phyloP scores from a whole-genome alignment of 2,113 vertebrate genomes.

The Phalacrocorax aristotelis region DNA sequence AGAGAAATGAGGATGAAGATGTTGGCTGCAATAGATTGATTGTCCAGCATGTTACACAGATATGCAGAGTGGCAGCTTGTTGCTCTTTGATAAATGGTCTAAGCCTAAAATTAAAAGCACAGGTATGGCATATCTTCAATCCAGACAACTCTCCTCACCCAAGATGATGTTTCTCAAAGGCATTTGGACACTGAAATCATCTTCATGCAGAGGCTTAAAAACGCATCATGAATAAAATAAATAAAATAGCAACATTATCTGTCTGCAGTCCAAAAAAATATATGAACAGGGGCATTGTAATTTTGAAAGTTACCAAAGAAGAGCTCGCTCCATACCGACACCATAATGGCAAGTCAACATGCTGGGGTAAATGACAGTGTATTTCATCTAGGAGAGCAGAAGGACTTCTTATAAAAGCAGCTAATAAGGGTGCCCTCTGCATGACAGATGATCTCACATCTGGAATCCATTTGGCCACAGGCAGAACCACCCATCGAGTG shows the following conservation, averaged over 20 bases:
- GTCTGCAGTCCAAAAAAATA: neutral
- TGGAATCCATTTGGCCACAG: conserved; percentile 36
- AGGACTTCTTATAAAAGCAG: neutral
- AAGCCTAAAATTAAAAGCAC: neutral
- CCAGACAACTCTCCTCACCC: neutral
- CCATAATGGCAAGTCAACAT: neutral
- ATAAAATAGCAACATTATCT: neutral
- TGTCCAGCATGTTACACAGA: neutral
- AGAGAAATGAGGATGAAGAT: neutral
- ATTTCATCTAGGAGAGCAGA: neutral
- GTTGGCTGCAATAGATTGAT: neutral
- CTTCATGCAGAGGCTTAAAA: neutral
- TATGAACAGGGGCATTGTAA: neutral
- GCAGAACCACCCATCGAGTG: neutral
- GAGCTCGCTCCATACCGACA: neutral
- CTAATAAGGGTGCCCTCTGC: neutral
- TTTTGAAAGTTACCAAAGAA: neutral
- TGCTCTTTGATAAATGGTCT: neutral
- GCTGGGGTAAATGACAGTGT: neutral
- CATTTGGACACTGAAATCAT: neutral
- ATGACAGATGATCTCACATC: conserved; percentile 8
- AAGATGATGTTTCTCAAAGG: neutral
- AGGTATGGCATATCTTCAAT: neutral
- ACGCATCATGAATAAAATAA: neutral
- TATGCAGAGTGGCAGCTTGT: neutral